These are phyloP conservation scores for Drosophila parvula DNA, from an alignment of 1,140 invertebrate genomes.

Conservation along the genomic window DNA sequence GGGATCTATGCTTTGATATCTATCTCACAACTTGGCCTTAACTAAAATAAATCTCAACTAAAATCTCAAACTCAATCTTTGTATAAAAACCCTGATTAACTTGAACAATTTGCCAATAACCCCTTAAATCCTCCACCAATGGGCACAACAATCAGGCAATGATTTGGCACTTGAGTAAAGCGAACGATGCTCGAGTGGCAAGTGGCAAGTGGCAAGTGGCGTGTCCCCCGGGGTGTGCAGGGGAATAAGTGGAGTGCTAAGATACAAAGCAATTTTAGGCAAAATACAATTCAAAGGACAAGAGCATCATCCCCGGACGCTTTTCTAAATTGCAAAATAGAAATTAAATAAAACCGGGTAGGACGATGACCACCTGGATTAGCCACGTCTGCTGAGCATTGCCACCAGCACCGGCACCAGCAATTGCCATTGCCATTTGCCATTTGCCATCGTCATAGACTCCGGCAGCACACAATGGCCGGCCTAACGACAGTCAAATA, in stretches of 20 bases:
- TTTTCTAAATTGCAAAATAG: conserved; percentile 48
- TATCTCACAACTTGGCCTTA: too few species aligned
- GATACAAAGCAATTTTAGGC: conserved; percentile 59
- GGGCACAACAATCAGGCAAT: conserved; percentile 45
- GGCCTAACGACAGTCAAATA: conserved; percentile 75
- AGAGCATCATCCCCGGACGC: conserved; percentile 17
- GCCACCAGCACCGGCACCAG: conserved; percentile 9
- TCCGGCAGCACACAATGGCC: conserved; percentile 36
- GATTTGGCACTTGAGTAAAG: conserved; percentile 70
- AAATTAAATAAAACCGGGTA: conserved; percentile 58
- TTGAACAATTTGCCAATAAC: neutral
- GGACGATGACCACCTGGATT: conserved; percentile 73
- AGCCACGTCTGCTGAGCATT: conserved; percentile 49
- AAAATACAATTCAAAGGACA: conserved; percentile 40
- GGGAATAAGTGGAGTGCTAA: conserved; percentile 15
- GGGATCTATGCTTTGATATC: too few species aligned
- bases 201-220: conserved; percentile 9
- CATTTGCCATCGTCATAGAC: conserved; percentile 21
- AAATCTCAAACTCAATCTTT: neutral
- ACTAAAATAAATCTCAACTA: neutral
- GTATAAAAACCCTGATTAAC: neutral
- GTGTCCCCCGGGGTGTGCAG: neutral
- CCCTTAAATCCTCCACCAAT: conserved; percentile 3
- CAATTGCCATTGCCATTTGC: conserved; percentile 26
- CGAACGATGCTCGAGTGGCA: conserved; percentile 40